Base-by-base conservation (phyloP, 2,888 invertebrate species). In the Ptychoptera contaminata region DNA sequence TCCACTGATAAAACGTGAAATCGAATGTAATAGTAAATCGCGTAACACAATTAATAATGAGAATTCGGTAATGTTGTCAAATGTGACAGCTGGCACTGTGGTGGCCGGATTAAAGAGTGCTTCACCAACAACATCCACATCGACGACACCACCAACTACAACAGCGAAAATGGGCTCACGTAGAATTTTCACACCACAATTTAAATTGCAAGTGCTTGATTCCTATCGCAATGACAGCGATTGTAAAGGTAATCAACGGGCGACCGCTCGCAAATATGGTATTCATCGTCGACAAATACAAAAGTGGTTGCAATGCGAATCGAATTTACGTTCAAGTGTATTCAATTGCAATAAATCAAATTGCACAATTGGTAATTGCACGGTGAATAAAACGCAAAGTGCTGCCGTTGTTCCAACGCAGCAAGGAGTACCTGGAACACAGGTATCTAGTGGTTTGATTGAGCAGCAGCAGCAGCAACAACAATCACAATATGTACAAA, bases 241-340 rank as follows among this genome's bases (percentile, higher is more conserved):
- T 62, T 88, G 88, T 65, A 82, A 86, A 57, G 87, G 87, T 42
- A 90, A 88, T 65, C 88, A 88, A 63, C 74, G 88, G 43, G 88
- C 88, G 3, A 90, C 88, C 14, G 88, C 88, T 48, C 75, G 88
- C 57, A 90, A 90, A 66, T 90, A 87, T 65, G 84, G 85, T 47
- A 88, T 90, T 51, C 88, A 90, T 63, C 74, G 88, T 46, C 74
- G 88, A 47, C 88, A 90, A 65, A 88, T 90, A 54, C 88, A 90
- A 67, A 88, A 90, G 71, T 90, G 88, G 88, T 68, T 90, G 52
- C 88, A 88, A 67, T 84, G 82, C 56, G 87, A 87, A 64, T 75
- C 77, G 48, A 79, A 79, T 60, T 67, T 88, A 50, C 73, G 86
- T 55, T 82, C 79, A 48, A 80, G 80, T 54, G 79, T 85, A 49